Percentiles rank a stretch among this genome's conserved stretches.
These are phyloP conservation scores for Panagrolaimus sp. DNA, from an alignment of 1,140 invertebrate species.

Conservation along the genomic window DNA sequence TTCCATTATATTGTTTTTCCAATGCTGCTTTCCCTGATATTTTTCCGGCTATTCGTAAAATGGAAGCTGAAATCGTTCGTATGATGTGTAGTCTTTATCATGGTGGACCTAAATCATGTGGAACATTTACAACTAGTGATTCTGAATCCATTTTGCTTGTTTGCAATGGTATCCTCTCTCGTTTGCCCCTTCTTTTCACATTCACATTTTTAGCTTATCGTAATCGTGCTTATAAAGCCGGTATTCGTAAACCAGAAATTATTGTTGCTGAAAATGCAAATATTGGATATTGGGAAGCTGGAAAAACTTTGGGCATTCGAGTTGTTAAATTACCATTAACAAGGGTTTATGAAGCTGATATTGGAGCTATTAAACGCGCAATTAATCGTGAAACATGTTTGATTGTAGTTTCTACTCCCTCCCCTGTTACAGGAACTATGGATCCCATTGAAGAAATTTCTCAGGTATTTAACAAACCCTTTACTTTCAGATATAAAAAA, in stretches of 20 bases:
- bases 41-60: conserved; percentile 78
- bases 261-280: conserved; percentile 81
- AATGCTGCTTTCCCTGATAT: conserved; percentile 41
- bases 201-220: conserved; percentile 86
- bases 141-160: conserved; percentile 52
- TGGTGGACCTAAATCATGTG: conserved; percentile 75
- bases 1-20: conserved; percentile 35
- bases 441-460: conserved; percentile 82
- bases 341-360: conserved; percentile 66
- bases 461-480: conserved; percentile 58
- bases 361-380: conserved; percentile 73
- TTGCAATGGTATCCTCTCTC: conserved; percentile 37
- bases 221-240: conserved; percentile 73
- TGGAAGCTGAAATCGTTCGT: conserved; percentile 92
- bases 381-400: conserved; percentile 78
- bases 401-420: conserved; percentile 81
- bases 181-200: not conserved
- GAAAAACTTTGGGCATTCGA: conserved; percentile 75
- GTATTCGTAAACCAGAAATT: conserved; percentile 82
- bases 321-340: conserved; percentile 74
- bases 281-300: conserved; percentile 92
- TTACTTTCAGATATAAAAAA: not conserved
- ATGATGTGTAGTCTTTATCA: conserved; percentile 81
- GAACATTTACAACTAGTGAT: conserved; percentile 67
- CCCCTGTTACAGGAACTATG: conserved; percentile 93